phyloP scores from a whole-genome alignment of 2,113 vertebrate genomes.

The Bos taurus region DNA sequence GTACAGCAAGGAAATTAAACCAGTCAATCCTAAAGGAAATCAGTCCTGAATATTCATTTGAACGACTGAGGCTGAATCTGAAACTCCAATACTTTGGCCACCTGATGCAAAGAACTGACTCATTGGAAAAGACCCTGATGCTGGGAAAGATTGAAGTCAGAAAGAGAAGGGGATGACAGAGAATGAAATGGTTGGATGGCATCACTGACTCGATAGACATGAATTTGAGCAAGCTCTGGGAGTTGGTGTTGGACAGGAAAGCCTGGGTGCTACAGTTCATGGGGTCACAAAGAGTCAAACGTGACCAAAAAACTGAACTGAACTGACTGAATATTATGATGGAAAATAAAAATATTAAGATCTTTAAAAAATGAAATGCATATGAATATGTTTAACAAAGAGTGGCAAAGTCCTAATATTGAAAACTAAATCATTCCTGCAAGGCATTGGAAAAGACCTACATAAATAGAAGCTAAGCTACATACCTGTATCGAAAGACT shows the following conservation, averaged over 20 bases:
- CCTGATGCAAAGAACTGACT: not conserved
- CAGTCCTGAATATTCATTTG: not conserved
- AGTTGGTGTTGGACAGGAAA: not conserved
- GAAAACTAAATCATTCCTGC: not conserved
- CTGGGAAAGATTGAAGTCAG: not conserved
- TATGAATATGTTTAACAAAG: not conserved
- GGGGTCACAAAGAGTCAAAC: not conserved
- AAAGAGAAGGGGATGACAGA: not conserved
- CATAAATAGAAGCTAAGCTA: not conserved
- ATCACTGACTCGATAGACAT: not conserved
- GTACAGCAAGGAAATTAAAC: not conserved
- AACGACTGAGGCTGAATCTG: not conserved
- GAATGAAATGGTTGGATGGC: not conserved
- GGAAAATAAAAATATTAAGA: not conserved
- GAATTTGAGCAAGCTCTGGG: not conserved
- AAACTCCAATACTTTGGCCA: not conserved
- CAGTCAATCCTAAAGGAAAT: not conserved
- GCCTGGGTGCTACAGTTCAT: not conserved
- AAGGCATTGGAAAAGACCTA: not conserved
- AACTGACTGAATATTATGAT: not conserved
- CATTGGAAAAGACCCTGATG: not conserved
- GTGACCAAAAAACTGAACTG: not conserved
- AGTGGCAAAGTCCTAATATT: not conserved
- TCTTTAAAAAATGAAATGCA: not conserved
- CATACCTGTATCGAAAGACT: not conserved